Percentiles rank a stretch among this genome's conserved stretches.
Conservation (phyloP, 2,797 vertebrate species). For the Decapterus maruadsi region DNA sequence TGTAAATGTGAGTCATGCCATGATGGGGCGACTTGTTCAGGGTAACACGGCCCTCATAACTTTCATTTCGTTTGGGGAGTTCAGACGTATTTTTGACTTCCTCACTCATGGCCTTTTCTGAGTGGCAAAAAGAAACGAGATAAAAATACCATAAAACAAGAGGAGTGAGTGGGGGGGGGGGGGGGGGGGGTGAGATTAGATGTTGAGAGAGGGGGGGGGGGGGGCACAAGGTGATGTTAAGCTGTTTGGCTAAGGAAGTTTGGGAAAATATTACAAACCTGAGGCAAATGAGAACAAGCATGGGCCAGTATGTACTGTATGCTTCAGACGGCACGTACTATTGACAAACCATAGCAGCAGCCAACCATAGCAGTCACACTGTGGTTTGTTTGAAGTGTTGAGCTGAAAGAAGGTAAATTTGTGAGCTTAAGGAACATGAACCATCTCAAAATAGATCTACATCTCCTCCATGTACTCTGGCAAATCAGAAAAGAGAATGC, state of each 20-base stretch:
- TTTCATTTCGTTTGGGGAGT: slow-evolving; percentile 75
- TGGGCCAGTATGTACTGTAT: neutral
- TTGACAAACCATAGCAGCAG: neutral
- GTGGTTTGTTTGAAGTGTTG: too few relatives aligned
- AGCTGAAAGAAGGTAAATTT: too few relatives aligned
- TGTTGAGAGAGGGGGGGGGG: slow-evolving; percentile 6
- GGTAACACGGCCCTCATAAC: slow-evolving; percentile 74
- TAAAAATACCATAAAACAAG: slow-evolving; percentile 41
- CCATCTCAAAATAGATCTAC: too few relatives aligned
- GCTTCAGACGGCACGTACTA: neutral
- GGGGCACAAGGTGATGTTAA: slow-evolving; percentile 30
- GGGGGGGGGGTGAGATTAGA: slow-evolving; percentile 46
- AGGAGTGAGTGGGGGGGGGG: neutral
- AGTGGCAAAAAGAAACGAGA: slow-evolving; percentile 48
- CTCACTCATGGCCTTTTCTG: slow-evolving; percentile 44
- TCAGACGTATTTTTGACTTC: slow-evolving; percentile 65
- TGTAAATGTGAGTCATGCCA: slow-evolving; percentile 79
- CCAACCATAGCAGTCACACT: too few relatives aligned
- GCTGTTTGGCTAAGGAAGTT: slow-evolving; percentile 15
- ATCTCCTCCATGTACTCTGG: too few relatives aligned
- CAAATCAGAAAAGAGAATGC: too few relatives aligned
- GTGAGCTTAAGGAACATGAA: too few relatives aligned
- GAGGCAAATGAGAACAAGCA: neutral
- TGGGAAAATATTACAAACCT: neutral
- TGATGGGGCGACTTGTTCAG: slow-evolving; percentile 76